Percentiles rank a stretch among this genome's conserved stretches.
phyloP scores from a whole-genome alignment of 2,888 invertebrate genomes.

The Ypsolopha scabrella region DNA sequence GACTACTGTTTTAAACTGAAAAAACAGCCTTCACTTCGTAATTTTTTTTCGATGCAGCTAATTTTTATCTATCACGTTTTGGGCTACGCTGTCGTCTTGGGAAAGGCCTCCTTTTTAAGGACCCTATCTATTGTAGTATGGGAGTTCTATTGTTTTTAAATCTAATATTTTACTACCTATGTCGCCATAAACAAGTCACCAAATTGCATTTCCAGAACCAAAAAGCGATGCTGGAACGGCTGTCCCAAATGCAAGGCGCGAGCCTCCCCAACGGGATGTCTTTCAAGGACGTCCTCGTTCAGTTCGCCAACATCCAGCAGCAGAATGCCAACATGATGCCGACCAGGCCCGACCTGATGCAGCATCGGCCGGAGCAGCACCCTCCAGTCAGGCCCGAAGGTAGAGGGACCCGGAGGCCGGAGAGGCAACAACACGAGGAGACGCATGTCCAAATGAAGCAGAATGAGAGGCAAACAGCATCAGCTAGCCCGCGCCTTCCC shows the following conservation, averaged over 20 bases:
- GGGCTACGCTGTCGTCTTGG: too few species aligned
- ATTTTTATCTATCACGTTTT: too few species aligned
- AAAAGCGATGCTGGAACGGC: slow-evolving; percentile 56
- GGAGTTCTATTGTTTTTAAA: too few species aligned
- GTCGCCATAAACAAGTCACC: not conserved
- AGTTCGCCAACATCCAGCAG: slow-evolving; percentile 75
- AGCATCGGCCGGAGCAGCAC: slow-evolving; percentile 36
- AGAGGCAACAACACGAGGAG: not conserved
- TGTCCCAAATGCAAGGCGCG: slow-evolving; percentile 61
- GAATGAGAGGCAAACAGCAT: not conserved
- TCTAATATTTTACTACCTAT: too few species aligned
- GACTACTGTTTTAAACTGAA: too few species aligned
- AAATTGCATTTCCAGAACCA: slow-evolving; percentile 41
- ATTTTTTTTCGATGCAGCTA: too few species aligned
- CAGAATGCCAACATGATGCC: slow-evolving; percentile 38
- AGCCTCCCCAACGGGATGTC: slow-evolving; percentile 54
- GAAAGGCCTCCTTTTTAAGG: too few species aligned
- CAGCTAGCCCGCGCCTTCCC: slow-evolving; percentile 51
- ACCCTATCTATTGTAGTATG: too few species aligned
- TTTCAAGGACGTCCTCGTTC: slow-evolving; percentile 82
- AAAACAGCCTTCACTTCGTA: too few species aligned
- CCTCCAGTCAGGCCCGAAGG: slow-evolving; percentile 29
- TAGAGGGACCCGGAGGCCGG: slow-evolving; percentile 24
- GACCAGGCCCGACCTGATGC: slow-evolving; percentile 33
- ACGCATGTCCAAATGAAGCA: not conserved